Evolutionary conservation across 1,140 invertebrate genomes (phyloP).

Genomic region (Halyomorpha halys): DNA sequence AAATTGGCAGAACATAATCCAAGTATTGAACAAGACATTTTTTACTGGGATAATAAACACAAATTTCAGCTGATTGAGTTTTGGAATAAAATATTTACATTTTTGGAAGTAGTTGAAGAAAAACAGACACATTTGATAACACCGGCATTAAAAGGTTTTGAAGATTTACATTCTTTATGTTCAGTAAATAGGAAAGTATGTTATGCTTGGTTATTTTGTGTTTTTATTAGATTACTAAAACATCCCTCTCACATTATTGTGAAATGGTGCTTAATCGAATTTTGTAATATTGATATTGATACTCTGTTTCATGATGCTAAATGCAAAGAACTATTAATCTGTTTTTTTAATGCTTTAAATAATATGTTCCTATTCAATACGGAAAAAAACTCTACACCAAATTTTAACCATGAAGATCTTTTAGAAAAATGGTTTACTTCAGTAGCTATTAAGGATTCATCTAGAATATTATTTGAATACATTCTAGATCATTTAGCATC

Average conservation of each 20-base stretch:
- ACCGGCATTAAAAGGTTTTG: constrained; percentile 36
- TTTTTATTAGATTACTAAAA: constrained; percentile 37
- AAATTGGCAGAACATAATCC: constrained; percentile 26
- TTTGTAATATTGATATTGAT: constrained; percentile 26
- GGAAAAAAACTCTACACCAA: constrained; percentile 9
- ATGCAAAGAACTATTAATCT: constrained; percentile 27
- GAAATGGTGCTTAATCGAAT: constrained; percentile 37
- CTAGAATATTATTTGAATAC: constrained; percentile 16
- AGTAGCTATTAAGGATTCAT: background rate
- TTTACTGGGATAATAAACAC: constrained; percentile 23
- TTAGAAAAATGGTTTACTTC: constrained; percentile 10
- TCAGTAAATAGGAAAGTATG: constrained; percentile 31
- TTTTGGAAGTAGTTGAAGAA: constrained; percentile 48
- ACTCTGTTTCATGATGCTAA: constrained; percentile 30
- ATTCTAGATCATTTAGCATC: constrained; percentile 14
- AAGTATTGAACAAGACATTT: constrained; percentile 20
- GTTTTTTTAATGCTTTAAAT: constrained; percentile 28
- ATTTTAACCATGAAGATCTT: background rate
- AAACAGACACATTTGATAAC: constrained; percentile 48
- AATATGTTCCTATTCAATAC: constrained; percentile 18
- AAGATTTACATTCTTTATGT: constrained; percentile 30
- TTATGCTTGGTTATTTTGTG: constrained; percentile 36
- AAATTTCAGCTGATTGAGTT: constrained; percentile 26
- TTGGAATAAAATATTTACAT: constrained; percentile 38
- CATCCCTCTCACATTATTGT: constrained; percentile 40